Percentiles rank a stretch among this genome's conserved stretches.
phyloP scores from a whole-genome alignment of 2,888 invertebrate species.

The Drosophila acutilabella region DNA sequence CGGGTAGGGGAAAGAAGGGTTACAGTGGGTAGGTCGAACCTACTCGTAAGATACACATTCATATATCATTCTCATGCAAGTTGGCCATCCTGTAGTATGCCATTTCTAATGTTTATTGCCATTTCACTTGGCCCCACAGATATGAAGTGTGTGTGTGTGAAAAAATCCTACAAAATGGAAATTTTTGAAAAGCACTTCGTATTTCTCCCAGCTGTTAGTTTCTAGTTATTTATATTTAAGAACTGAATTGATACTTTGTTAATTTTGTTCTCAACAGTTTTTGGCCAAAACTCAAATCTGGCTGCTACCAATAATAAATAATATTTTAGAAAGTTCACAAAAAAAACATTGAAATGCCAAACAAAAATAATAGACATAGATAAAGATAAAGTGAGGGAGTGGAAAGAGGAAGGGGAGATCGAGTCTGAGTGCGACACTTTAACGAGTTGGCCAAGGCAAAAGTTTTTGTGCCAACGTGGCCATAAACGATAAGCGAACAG shows the following conservation, averaged over 20 bases:
- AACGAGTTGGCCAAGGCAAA: slow-evolving; percentile 63
- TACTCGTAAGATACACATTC: slow-evolving; percentile 12
- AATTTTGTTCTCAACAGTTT: slow-evolving; percentile 7
- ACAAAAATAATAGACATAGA: slow-evolving; percentile 8
- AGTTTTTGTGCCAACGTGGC: slow-evolving; percentile 77
- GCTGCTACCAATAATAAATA: slow-evolving; percentile 29
- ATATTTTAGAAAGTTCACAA: slow-evolving; percentile 6
- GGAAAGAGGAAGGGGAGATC: neutral
- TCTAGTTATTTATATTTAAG: neutral
- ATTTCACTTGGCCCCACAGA: slow-evolving; percentile 21
- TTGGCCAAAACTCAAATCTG: slow-evolving; percentile 15
- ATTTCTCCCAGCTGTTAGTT: neutral
- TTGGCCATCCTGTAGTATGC: slow-evolving; percentile 53
- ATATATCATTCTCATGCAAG: slow-evolving; percentile 67
- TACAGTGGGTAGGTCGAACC: slow-evolving; percentile 8
- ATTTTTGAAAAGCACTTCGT: slow-evolving; percentile 32
- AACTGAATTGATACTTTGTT: neutral
- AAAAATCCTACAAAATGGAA: slow-evolving; percentile 20
- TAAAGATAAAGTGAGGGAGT: slow-evolving; percentile 5
- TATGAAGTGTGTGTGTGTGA: slow-evolving; percentile 23
- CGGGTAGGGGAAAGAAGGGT: too few species aligned
- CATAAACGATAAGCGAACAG: slow-evolving; percentile 66
- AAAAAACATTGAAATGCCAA: neutral
- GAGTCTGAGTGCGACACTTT: slow-evolving; percentile 60
- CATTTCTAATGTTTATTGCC: slow-evolving; percentile 72